A percentile compares a stretch with the other conserved stretches of the same genome.
Evolutionary conservation across 92 coral and sea anemone genomes (phyloP).

Genomic region (Muricea muricata): DNA sequence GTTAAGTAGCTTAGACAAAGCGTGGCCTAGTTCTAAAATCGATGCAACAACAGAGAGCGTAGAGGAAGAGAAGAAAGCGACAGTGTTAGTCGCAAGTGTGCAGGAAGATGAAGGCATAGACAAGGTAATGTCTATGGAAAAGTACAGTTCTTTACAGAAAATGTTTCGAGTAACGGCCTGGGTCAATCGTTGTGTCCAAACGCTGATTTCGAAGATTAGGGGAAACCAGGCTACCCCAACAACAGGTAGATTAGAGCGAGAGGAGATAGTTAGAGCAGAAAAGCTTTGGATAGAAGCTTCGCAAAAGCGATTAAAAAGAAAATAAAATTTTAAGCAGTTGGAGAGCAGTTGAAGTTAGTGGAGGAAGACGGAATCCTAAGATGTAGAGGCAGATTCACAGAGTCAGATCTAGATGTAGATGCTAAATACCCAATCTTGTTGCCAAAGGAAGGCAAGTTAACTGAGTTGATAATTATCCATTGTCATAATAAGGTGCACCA

Average conservation of each 20-base stretch:
- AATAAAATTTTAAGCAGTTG: neutral
- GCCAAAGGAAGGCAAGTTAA: constrained; percentile 24
- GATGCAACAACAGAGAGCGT: neutral
- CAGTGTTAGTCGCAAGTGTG: neutral
- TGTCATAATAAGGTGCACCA: constrained; percentile 55
- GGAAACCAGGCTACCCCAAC: neutral
- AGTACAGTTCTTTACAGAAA: neutral
- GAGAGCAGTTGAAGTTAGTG: constrained; percentile 12
- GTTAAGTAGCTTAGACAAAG: neutral
- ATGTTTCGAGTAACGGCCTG: constrained; percentile 2
- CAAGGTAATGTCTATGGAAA: neutral
- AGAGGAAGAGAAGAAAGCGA: constrained; percentile 5
- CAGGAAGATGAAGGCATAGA: neutral
- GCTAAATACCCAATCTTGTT: constrained; percentile 37
- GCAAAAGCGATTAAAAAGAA: neutral
- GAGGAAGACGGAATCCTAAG: constrained; percentile 9
- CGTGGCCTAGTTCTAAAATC: neutral
- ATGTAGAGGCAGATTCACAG: constrained; percentile 26
- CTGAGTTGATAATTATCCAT: constrained; percentile 31
- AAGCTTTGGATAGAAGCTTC: neutral
- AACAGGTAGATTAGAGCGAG: neutral
- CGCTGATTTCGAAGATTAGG: neutral
- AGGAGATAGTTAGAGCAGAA: neutral
- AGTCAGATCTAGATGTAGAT: neutral
- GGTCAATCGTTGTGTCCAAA: neutral